Conservation (phyloP, 2,888 invertebrate species). For the Lacanobia wlatinum region DNA sequence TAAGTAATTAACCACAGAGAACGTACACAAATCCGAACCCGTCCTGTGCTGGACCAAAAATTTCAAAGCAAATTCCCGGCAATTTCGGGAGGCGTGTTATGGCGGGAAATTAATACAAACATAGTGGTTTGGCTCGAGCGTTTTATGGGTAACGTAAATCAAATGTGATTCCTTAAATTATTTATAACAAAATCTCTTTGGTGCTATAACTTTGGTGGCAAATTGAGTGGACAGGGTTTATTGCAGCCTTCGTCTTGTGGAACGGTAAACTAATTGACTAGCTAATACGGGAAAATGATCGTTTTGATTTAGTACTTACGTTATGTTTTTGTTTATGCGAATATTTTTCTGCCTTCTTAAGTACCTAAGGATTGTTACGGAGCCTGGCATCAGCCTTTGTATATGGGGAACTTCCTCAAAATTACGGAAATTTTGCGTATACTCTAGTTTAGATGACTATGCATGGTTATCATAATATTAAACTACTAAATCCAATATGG, state of each 20-base stretch:
- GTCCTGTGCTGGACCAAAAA: conserved; percentile 29
- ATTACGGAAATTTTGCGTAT: neutral
- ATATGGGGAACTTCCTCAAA: neutral
- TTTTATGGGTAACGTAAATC: conserved; percentile 65
- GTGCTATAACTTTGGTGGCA: conserved; percentile 56
- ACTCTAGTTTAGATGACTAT: no score
- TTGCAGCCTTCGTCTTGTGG: conserved; percentile 36
- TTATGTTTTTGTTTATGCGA: conserved; percentile 39
- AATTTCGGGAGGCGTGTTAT: conserved; percentile 40
- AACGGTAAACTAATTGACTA: conserved; percentile 54
- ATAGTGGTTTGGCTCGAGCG: conserved; percentile 58
- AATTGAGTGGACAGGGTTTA: conserved; percentile 59
- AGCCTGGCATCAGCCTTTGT: neutral
- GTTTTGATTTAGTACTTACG: conserved; percentile 30
- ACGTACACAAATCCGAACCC: conserved; percentile 19
- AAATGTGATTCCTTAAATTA: conserved; percentile 65
- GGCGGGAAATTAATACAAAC: conserved; percentile 64
- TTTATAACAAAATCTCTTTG: conserved; percentile 66
- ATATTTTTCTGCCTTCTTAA: neutral
- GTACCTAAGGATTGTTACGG: neutral
- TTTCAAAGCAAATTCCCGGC: conserved; percentile 33
- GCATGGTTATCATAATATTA: no score
- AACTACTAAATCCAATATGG: no score
- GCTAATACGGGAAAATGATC: conserved; percentile 41
- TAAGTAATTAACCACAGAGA: conserved; percentile 43